These are phyloP conservation scores for Otolemur crassicaudatus DNA, from an alignment of 2,797 vertebrate species.

Conservation along the genomic window DNA sequence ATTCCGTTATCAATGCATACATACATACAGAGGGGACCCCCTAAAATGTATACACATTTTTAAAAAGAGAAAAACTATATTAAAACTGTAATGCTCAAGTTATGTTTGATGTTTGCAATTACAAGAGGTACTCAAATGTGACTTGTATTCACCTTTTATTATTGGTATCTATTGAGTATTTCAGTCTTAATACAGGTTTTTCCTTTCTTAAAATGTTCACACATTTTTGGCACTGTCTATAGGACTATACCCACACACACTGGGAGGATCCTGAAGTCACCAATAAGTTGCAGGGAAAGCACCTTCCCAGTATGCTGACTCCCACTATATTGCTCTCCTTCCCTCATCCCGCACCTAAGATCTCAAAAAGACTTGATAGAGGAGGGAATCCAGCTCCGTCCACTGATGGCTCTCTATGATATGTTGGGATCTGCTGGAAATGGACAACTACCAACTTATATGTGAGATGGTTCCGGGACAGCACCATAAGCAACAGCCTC, in stretches of 20 bases:
- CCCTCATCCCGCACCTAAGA: not conserved
- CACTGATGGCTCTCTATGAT: not conserved
- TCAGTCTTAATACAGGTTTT: too few species aligned
- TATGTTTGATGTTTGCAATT: too few species aligned
- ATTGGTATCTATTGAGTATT: too few species aligned
- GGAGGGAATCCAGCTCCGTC: not conserved
- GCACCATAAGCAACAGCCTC: not conserved
- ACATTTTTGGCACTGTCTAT: too few species aligned
- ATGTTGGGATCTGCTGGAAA: not conserved
- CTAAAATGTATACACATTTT: too few species aligned
- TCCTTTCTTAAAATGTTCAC: too few species aligned
- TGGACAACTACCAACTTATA: not conserved
- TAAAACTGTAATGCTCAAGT: too few species aligned
- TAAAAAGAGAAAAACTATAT: too few species aligned
- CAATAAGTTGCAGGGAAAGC: not conserved
- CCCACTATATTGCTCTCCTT: not conserved
- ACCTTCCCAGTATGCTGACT: too few species aligned
- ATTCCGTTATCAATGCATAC: not conserved
- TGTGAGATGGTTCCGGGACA: not conserved
- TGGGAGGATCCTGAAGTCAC: not conserved
- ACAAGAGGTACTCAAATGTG: too few species aligned
- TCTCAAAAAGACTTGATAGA: not conserved
- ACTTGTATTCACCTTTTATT: too few species aligned
- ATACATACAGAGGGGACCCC: too few species aligned
- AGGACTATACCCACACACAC: not conserved